phyloP scores from a whole-genome alignment of 2,888 invertebrate genomes.

The Argyresthia albistria region DNA sequence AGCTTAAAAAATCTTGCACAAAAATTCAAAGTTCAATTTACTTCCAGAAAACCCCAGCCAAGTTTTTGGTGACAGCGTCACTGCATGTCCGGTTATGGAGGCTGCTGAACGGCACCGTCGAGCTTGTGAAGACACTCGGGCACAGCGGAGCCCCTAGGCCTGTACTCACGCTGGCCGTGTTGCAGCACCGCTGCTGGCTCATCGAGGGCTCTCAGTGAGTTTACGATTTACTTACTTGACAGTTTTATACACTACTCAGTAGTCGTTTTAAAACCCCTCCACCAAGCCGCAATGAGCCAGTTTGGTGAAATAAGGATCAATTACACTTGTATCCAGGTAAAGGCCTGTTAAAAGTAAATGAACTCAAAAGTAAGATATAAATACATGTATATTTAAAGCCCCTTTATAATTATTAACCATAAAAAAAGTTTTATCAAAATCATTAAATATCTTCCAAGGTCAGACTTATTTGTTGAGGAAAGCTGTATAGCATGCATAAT shows the following conservation, averaged over 20 bases:
- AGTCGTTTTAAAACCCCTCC: too few species aligned
- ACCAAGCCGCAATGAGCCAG: too few species aligned
- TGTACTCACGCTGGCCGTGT: constrained; percentile 28
- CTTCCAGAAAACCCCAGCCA: constrained; percentile 39
- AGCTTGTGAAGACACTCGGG: constrained; percentile 39
- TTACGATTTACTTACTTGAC: not conserved
- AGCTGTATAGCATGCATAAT: too few species aligned
- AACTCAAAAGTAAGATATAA: not conserved
- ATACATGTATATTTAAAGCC: not conserved
- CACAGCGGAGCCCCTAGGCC: constrained; percentile 47
- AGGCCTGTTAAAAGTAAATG: too few species aligned
- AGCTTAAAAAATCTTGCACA: too few species aligned
- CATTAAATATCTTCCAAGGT: too few species aligned
- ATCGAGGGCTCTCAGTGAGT: constrained; percentile 61
- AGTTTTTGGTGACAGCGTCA: constrained; percentile 49
- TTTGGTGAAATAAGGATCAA: too few species aligned
- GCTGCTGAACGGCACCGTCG: constrained; percentile 32
- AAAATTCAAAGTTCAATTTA: too few species aligned
- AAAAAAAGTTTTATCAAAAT: not conserved
- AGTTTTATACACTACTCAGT: too few species aligned
- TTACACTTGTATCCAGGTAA: too few species aligned
- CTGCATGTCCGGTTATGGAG: constrained; percentile 54
- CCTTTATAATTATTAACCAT: not conserved
- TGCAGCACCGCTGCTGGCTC: constrained; percentile 43
- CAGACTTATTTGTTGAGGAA: too few species aligned